Conservation (phyloP, 2,888 invertebrate species). For the Andrena dorsata region DNA sequence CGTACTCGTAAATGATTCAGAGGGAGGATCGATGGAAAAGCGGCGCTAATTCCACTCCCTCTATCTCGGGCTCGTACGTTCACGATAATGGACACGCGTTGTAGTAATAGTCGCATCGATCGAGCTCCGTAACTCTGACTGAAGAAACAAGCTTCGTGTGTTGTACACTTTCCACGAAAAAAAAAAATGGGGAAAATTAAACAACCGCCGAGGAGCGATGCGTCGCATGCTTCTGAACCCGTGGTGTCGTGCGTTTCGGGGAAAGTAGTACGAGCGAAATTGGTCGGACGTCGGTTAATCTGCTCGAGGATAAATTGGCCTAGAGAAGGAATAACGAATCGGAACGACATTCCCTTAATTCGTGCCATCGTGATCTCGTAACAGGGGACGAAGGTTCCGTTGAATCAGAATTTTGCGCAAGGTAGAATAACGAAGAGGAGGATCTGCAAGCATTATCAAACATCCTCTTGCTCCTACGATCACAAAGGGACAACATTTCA, state of each 20-base stretch:
- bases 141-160: constrained; percentile 29
- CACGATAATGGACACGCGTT: constrained; percentile 42
- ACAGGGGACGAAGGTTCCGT: neutral
- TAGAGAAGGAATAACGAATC: too few species aligned
- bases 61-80: constrained; percentile 47
- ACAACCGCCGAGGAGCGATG: neutral
- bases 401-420: constrained; percentile 18
- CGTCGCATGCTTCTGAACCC: neutral
- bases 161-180: constrained; percentile 17
- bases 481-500: neutral
- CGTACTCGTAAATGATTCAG: constrained; percentile 61
- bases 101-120: constrained; percentile 61
- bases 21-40: constrained; percentile 57
- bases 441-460: neutral
- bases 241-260: too few species aligned
- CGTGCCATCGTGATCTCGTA: too few species aligned
- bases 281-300: too few species aligned
- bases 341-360: too few species aligned
- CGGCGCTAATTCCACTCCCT: constrained; percentile 60
- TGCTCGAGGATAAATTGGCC: too few species aligned
- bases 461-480: neutral
- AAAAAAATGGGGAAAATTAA: neutral
- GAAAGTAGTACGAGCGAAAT: too few species aligned
- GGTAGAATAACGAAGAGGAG: neutral
- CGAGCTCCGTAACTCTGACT: constrained; percentile 24